Base-by-base conservation (phyloP, 2,113 vertebrate genomes). In the Rattus norvegicus region DNA sequence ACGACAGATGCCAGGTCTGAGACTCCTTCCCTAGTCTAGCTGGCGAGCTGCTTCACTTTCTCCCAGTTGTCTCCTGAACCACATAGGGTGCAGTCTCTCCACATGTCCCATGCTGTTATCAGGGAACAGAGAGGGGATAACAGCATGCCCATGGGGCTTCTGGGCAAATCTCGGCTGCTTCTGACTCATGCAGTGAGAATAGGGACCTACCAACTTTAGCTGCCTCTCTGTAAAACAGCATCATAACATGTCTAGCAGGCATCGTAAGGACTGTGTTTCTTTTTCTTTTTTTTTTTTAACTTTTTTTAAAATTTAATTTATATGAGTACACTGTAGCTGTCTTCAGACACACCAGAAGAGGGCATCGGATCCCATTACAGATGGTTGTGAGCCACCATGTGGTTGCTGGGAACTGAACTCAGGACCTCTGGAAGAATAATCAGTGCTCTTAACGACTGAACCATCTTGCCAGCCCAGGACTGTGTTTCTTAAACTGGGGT, bases 41-140 rank as follows among this genome's bases (percentile, higher is more conserved):
- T n/a, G n/a, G 22, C 13, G 43, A 9, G 61, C n/a, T 36, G 22
- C 12, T 24, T 19, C 43, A 30, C 52, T n/a, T 49, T 77, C 24
- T 36, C 75, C 69, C 36, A 28, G 2, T 49, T 59, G 47, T 7
- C 26, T n/a, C 49, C 67, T 65, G 86, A 72, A 16, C 12, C 30
- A 20, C 67, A 30, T 11, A 0, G 30, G 1, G 9, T 36, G 39
- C 24, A 0, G 19, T 22, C 11, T 24, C 4, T 28, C 24, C 8
- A 2, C 1, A 1, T 3, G 13, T 0, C 0, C 59, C 43, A 47
- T 6, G 47, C 39, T 52, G 30, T 7, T 30, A 7, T 54, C 43
- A 70, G 39, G 30, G 52, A 47, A 39, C 26, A n/a, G 11, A 73
- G 63, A 3, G 12, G 12, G 5, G 22, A 54, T 1, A 20, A 59